These are phyloP conservation scores for Aeoliscus strigatus DNA, from an alignment of 2,797 vertebrate genomes.

Conservation along the genomic window DNA sequence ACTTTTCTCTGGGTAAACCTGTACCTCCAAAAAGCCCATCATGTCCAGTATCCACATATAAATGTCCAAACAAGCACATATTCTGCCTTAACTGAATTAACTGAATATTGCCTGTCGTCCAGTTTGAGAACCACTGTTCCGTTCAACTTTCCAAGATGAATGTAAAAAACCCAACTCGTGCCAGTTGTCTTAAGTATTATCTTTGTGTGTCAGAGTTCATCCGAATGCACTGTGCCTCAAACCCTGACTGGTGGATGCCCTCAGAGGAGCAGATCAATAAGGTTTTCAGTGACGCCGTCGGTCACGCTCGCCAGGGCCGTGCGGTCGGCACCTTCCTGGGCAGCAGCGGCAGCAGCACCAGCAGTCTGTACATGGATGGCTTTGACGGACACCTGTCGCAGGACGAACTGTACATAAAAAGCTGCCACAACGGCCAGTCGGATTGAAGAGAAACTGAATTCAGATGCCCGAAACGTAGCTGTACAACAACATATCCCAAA, in stretches of 20 bases:
- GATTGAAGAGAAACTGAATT: conserved; percentile 73
- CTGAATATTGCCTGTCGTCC: no score
- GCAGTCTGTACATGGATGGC: conserved; percentile 86
- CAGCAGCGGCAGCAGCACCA: conserved; percentile 70
- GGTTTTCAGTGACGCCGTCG: conserved; percentile 96
- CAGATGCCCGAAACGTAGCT: conserved; percentile 53
- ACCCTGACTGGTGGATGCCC: conserved; percentile 99
- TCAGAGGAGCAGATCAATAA: conserved; percentile 99
- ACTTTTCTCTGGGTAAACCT: no score
- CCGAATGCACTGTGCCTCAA: conserved; percentile 98
- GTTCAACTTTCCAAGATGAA: no score
- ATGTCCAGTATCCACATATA: no score
- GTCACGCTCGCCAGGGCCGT: conserved; percentile 93
- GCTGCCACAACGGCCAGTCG: conserved; percentile 83
- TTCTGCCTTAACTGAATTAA: no score
- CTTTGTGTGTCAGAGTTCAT: conserved; percentile 98
- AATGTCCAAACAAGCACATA: no score
- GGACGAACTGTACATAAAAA: conserved; percentile 88
- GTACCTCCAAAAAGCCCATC: no score
- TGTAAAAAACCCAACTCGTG: no score
- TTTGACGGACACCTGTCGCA: conserved; percentile 88
- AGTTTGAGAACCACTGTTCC: no score
- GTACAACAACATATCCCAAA: conserved; percentile 50
- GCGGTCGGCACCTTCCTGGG: conserved; percentile 88
- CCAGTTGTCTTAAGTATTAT: no score